These are phyloP conservation scores for Apodemia hepburni DNA, from an alignment of 2,888 invertebrate genomes.

Conservation along the genomic window DNA sequence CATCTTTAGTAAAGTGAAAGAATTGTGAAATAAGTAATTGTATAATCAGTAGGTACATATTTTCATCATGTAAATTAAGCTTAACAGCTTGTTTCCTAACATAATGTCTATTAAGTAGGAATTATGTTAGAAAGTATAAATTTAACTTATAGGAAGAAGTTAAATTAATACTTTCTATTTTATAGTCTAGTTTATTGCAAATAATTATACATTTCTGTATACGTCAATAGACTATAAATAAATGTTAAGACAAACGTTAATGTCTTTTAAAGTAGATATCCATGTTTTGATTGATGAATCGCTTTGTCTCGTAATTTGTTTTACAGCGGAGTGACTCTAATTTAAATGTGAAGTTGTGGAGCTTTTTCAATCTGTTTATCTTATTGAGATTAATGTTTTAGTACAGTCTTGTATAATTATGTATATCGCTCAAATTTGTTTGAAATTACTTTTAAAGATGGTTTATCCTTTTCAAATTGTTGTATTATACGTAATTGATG, in stretches of 20 bases:
- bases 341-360: slow-evolving; percentile 22
- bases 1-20: too few relatives aligned
- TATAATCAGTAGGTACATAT: too few relatives aligned
- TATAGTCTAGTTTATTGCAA: not conserved
- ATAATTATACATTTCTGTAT: not conserved
- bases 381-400: slow-evolving; percentile 63
- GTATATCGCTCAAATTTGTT: slow-evolving; percentile 7
- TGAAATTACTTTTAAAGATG: not conserved
- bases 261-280: slow-evolving; percentile 72
- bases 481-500: not conserved
- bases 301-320: slow-evolving; percentile 51
- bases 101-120: too few relatives aligned
- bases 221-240: not conserved
- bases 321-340: slow-evolving; percentile 44
- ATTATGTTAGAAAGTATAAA: too few relatives aligned
- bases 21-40: too few relatives aligned
- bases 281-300: slow-evolving; percentile 72
- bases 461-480: not conserved
- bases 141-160: too few relatives aligned
- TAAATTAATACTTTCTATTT: too few relatives aligned
- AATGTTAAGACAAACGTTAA: slow-evolving; percentile 49
- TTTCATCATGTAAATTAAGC: too few relatives aligned
- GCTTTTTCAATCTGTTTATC: slow-evolving; percentile 56
- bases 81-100: too few relatives aligned
- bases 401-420: slow-evolving; percentile 16